Evolutionary conservation across 2,113 vertebrate genomes (phyloP).

Genomic region (Baryphthengus martii): DNA sequence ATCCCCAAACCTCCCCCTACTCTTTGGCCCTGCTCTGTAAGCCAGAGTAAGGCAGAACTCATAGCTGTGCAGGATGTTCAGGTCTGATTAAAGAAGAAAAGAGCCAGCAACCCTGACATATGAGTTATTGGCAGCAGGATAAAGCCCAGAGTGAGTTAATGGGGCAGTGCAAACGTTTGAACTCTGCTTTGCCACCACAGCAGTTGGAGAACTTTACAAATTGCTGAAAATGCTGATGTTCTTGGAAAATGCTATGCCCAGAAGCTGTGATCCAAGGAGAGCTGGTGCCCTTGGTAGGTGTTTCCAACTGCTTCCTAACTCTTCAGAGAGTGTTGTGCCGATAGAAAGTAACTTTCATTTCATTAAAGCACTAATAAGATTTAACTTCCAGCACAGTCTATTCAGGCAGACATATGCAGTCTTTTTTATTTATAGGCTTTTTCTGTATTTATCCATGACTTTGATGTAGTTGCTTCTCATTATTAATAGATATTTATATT

Average conservation of each 20-base stretch:
- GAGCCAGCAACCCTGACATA: not conserved
- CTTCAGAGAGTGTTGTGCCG: not conserved
- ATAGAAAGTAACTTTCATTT: not conserved
- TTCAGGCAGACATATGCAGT: not conserved
- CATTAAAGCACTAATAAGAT: not conserved
- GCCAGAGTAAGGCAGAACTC: not conserved
- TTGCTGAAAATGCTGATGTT: not conserved
- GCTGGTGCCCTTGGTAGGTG: not conserved
- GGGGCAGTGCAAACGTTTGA: not conserved
- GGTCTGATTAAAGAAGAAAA: not conserved
- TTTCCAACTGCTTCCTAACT: not conserved
- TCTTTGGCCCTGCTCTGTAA: not conserved
- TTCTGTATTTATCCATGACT: not conserved
- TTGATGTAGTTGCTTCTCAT: not conserved
- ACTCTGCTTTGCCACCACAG: not conserved
- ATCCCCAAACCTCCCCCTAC: not conserved
- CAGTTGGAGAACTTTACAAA: not conserved
- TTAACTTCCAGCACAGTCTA: not conserved
- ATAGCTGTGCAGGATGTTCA: not conserved
- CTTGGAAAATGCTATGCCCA: too few relatives aligned
- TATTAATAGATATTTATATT: conserved; percentile 3
- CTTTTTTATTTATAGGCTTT: not conserved
- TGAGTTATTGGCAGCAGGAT: not conserved
- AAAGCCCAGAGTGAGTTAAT: not conserved
- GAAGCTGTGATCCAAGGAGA: too few relatives aligned